Evolutionary conservation across 2,888 invertebrate genomes (phyloP).

Genomic region (Pterobdella sp.): DNA sequence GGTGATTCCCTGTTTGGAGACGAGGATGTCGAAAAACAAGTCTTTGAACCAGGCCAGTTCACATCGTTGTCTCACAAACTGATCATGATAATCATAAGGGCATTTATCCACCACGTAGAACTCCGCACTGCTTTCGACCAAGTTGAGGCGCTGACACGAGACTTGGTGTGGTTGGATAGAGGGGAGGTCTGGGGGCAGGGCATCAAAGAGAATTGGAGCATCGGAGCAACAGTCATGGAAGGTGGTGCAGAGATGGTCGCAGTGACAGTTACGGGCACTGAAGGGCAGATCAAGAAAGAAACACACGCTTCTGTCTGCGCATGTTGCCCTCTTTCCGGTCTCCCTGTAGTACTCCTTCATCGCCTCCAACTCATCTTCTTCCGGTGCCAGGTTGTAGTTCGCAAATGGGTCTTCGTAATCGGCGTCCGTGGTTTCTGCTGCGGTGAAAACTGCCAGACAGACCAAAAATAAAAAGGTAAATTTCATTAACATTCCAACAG

Average conservation of each 20-base stretch:
- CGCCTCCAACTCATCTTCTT: neutral
- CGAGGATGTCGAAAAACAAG: slow-evolving; percentile 36
- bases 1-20: slow-evolving; percentile 36
- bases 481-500: too few species aligned
- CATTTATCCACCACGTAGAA: slow-evolving; percentile 38
- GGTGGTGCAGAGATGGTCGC: slow-evolving; percentile 39
- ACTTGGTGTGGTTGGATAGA: slow-evolving; percentile 7
- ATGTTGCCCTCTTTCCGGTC: neutral
- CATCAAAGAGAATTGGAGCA: slow-evolving; percentile 1
- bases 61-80: slow-evolving; percentile 32
- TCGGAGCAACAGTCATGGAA: slow-evolving; percentile 41
- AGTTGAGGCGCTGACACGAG: slow-evolving; percentile 31
- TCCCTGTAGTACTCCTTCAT: neutral
- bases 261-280: slow-evolving; percentile 38
- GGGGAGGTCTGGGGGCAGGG: slow-evolving; percentile 12
- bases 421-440: neutral
- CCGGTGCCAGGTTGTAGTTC: neutral
- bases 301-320: slow-evolving; percentile 20
- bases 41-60: slow-evolving; percentile 19
- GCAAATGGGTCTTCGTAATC: neutral
- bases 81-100: slow-evolving; percentile 35
- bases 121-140: slow-evolving; percentile 31
- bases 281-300: slow-evolving; percentile 26
- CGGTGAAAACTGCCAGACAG: too few species aligned
- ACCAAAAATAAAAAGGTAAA: too few species aligned